Evolutionary conservation across 2,113 vertebrate species (phyloP).

Genomic region (Corythornis madagascariensis): DNA sequence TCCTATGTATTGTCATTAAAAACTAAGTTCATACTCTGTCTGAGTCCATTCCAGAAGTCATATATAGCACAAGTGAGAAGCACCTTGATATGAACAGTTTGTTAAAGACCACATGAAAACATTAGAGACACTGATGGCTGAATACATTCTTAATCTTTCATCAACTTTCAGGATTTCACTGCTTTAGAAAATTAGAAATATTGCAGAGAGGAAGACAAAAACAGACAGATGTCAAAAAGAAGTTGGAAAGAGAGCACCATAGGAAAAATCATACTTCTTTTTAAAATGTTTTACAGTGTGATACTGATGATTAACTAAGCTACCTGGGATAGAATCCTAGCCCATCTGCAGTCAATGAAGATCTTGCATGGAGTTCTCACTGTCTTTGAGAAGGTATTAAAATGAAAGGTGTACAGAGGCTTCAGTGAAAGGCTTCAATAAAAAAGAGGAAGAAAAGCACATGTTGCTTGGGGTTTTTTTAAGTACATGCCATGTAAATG

Average conservation of each 20-base stretch:
- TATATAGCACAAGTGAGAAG: neutral
- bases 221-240: constrained; percentile 7
- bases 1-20: neutral
- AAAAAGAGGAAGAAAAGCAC: neutral
- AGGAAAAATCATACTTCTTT: constrained; percentile 46
- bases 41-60: neutral
- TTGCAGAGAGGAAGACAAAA: neutral
- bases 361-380: neutral
- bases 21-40: neutral
- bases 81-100: neutral
- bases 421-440: neutral
- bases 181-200: neutral
- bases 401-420: neutral
- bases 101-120: neutral
- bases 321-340: neutral
- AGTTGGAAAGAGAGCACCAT: constrained; percentile 53
- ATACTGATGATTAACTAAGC: neutral
- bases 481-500: neutral
- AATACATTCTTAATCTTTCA: neutral
- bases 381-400: neutral
- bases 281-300: neutral
- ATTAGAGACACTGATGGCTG: neutral
- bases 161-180: neutral
- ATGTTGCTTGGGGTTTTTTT: neutral
- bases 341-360: neutral